Evolutionary conservation across 2,797 vertebrate genomes (phyloP).

Genomic region (Clarias platycephalus): DNA sequence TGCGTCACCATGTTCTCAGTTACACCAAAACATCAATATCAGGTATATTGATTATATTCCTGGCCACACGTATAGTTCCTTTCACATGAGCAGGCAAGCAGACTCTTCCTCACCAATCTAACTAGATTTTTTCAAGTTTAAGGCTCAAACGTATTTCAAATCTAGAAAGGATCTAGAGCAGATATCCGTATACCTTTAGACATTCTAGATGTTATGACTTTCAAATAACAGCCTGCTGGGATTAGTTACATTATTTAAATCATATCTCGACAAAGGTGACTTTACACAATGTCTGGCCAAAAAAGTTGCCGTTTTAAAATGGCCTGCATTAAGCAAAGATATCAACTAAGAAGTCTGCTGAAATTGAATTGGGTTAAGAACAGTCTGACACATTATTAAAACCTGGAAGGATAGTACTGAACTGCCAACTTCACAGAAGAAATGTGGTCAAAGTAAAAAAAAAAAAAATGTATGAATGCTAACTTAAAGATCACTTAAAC

Average conservation of each 20-base stretch:
- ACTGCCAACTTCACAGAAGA: too few relatives aligned
- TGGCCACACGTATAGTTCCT: neutral
- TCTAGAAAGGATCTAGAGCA: neutral
- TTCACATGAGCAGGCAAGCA: neutral
- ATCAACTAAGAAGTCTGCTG: too few relatives aligned
- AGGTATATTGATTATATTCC: neutral
- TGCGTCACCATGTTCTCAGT: neutral
- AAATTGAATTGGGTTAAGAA: too few relatives aligned
- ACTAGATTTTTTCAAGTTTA: neutral
- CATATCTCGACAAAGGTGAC: neutral
- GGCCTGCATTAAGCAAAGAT: too few relatives aligned
- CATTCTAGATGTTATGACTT: neutral
- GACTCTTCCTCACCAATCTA: neutral
- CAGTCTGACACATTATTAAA: too few relatives aligned
- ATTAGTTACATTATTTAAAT: neutral
- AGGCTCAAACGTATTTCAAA: neutral
- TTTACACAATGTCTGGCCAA: neutral
- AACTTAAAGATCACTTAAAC: too few relatives aligned
- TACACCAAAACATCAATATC: neutral
- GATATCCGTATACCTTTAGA: neutral
- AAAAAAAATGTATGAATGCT: too few relatives aligned
- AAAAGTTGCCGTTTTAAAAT: too few relatives aligned
- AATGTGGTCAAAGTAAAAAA: too few relatives aligned
- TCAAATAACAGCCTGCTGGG: neutral
- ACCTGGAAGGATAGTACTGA: too few relatives aligned